These are phyloP conservation scores for Eupithecia abbreviata DNA, from an alignment of 2,888 invertebrate genomes.

Conservation along the genomic window DNA sequence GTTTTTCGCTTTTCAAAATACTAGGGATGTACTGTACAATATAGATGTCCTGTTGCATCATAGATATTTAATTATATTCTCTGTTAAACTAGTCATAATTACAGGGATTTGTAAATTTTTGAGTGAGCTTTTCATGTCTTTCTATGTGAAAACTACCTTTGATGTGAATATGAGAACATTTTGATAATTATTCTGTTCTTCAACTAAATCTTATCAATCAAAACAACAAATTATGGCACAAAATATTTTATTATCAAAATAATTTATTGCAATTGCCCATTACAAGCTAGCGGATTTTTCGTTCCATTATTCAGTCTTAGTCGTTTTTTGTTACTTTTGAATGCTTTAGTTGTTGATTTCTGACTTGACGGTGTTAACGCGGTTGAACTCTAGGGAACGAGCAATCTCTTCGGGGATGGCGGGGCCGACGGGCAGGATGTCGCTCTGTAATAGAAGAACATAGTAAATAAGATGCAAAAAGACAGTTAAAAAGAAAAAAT, in stretches of 20 bases:
- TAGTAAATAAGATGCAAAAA: not conserved
- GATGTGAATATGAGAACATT: too few relatives aligned
- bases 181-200: too few relatives aligned
- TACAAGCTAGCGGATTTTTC: slow-evolving; percentile 11
- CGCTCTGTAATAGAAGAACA: slow-evolving; percentile 52
- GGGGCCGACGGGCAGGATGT: slow-evolving; percentile 60
- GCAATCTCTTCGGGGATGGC: slow-evolving; percentile 59
- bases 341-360: slow-evolving; percentile 23
- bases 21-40: too few relatives aligned
- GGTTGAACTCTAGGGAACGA: slow-evolving; percentile 61
- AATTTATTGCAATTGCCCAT: slow-evolving; percentile 22
- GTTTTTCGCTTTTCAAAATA: too few relatives aligned
- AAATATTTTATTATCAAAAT: slow-evolving; percentile 20
- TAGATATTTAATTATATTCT: too few relatives aligned
- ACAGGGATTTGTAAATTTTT: too few relatives aligned
- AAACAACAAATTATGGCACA: slow-evolving; percentile 19
- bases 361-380: slow-evolving; percentile 13
- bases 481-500: too few relatives aligned
- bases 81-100: too few relatives aligned
- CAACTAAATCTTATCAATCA: too few relatives aligned
- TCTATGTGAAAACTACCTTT: too few relatives aligned
- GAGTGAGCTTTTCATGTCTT: too few relatives aligned
- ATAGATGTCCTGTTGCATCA: too few relatives aligned
- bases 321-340: slow-evolving; percentile 12
- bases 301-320: slow-evolving; percentile 28